Percentiles rank a stretch among this genome's conserved stretches.
Conservation (phyloP, 2,888 invertebrate species). For the Adineta ricciae region DNA sequence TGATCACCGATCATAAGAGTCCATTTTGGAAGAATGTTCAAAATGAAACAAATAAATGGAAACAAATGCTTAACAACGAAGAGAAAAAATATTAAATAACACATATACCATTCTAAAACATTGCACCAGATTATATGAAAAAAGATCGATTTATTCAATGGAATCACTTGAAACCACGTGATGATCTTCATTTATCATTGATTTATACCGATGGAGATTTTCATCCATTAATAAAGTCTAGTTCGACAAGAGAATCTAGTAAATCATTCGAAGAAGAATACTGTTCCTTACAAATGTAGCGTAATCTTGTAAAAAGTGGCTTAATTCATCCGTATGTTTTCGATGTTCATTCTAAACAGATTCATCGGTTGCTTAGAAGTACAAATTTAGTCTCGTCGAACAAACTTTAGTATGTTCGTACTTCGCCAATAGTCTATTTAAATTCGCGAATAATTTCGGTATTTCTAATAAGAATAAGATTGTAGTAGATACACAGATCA, state of each 20-base stretch:
- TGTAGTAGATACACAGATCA: background rate
- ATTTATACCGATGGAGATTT: conserved; percentile 4
- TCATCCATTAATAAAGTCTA: conserved; percentile 15
- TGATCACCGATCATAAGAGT: background rate
- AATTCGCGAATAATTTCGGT: background rate
- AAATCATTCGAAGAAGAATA: background rate
- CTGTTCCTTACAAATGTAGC: background rate
- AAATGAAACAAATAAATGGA: background rate
- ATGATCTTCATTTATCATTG: background rate
- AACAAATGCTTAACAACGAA: background rate
- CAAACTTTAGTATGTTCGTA: background rate
- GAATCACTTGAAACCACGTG: background rate
- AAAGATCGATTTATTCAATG: background rate
- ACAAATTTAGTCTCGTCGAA: background rate
- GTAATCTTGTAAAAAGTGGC: background rate
- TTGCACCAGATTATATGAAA: background rate
- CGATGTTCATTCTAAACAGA: background rate
- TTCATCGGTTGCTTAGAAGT: background rate
- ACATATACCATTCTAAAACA: background rate
- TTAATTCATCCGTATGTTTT: background rate
- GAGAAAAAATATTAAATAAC: background rate
- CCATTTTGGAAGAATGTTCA: background rate
- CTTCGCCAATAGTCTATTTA: background rate
- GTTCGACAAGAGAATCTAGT: background rate
- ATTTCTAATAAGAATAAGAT: background rate